Percentiles rank a stretch among this genome's conserved stretches.
These are phyloP conservation scores for Hyles lineata DNA, from an alignment of 2,888 invertebrate species.

Conservation along the genomic window DNA sequence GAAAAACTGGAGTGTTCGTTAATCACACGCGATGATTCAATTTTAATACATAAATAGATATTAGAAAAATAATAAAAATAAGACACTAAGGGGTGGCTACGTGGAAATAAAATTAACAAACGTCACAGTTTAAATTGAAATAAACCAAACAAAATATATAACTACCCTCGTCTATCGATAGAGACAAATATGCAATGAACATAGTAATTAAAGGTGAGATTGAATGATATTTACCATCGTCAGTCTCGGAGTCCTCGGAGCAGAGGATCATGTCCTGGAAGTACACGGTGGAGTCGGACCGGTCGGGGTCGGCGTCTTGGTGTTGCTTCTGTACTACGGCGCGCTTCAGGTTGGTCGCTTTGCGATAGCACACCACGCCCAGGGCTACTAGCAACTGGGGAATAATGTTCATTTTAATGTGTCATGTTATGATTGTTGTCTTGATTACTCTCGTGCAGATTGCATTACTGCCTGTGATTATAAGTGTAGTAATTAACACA, in stretches of 20 bases:
- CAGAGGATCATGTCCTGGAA: constrained; percentile 97
- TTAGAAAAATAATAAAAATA: not conserved
- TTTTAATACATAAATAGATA: constrained; percentile 11
- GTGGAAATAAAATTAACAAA: not conserved
- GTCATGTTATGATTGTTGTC: too few relatives aligned
- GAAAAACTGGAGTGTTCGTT: constrained; percentile 16
- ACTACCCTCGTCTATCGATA: not conserved
- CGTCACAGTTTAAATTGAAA: not conserved
- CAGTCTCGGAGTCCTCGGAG: constrained; percentile 95
- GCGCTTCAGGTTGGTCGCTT: constrained; percentile 93
- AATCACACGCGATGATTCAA: not conserved
- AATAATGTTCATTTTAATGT: too few relatives aligned
- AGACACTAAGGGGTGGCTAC: not conserved
- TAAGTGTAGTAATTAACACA: too few relatives aligned
- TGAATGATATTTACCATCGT: constrained; percentile 87
- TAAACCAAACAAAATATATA: not conserved
- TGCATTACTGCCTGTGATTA: too few relatives aligned
- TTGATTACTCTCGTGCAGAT: too few relatives aligned
- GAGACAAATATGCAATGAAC: constrained; percentile 22
- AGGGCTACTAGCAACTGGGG: constrained; percentile 91
- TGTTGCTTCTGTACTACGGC: constrained; percentile 89
- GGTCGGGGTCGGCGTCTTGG: constrained; percentile 92
- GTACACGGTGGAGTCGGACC: constrained; percentile 97
- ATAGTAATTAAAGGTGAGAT: not conserved
- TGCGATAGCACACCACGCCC: constrained; percentile 95